Conservation (phyloP, 2,113 vertebrate genomes). For the Dunckerocampus dactyliophorus region DNA sequence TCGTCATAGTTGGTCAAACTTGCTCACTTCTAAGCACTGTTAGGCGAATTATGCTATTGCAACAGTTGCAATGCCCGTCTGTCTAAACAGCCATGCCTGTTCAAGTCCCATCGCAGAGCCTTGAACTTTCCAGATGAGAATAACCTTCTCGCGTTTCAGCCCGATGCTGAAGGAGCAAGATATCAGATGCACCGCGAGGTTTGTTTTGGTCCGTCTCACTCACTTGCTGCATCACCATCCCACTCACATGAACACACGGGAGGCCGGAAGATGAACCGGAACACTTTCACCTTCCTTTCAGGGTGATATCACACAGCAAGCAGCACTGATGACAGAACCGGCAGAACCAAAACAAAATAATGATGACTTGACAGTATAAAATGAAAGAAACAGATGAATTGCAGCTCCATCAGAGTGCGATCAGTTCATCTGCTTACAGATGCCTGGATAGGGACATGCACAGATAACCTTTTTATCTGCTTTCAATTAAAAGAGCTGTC, state of each 20-base stretch:
- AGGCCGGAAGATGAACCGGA: slow-evolving; percentile 27
- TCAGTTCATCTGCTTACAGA: no score
- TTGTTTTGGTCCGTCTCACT: not conserved
- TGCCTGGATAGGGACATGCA: no score
- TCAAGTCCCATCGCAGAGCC: slow-evolving; percentile 23
- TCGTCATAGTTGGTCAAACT: no score
- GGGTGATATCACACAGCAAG: slow-evolving; percentile 34
- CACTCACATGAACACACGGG: not conserved
- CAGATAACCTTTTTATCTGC: no score
- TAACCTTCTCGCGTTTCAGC: not conserved
- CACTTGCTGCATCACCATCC: not conserved
- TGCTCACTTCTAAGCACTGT: no score
- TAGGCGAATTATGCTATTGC: no score
- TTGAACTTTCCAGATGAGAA: slow-evolving; percentile 22
- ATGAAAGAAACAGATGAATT: no score
- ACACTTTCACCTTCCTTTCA: slow-evolving; percentile 4
- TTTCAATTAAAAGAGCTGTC: no score
- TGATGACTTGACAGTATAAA: slow-evolving; percentile 10
- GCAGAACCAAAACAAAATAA: slow-evolving; percentile 3
- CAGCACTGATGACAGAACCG: slow-evolving; percentile 15
- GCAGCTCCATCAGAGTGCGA: no score
- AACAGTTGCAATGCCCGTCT: no score
- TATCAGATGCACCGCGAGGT: not conserved
- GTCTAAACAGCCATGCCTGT: slow-evolving; percentile 7
- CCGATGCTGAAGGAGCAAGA: not conserved